These are phyloP conservation scores for Lacerta bilineata DNA, from an alignment of 2,797 vertebrate species.

Conservation along the genomic window DNA sequence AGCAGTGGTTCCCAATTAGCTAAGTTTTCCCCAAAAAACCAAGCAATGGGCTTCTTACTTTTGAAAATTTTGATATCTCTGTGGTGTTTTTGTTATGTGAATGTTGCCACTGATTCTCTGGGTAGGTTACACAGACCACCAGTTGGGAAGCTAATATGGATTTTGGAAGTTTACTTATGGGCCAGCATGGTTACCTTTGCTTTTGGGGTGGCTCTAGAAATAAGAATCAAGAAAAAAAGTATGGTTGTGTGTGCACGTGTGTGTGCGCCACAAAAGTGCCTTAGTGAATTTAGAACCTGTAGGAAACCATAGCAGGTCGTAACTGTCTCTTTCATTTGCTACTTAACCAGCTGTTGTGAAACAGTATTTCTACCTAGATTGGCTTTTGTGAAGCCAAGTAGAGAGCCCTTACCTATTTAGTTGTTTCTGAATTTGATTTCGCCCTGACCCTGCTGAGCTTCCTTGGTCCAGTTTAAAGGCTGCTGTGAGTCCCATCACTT, in stretches of 20 bases:
- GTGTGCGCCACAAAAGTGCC: neutral
- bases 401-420: neutral
- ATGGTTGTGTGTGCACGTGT: too few species aligned
- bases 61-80: too few species aligned
- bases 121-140: too few species aligned
- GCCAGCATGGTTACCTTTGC: too few species aligned
- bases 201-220: too few species aligned
- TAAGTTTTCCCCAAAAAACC: too few species aligned
- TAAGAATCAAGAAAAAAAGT: too few species aligned
- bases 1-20: too few species aligned
- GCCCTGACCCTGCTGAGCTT: neutral
- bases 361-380: neutral
- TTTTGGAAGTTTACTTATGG: too few species aligned
- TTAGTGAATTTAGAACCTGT: neutral
- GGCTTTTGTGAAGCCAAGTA: neutral
- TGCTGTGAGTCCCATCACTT: neutral
- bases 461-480: slow-evolving; percentile 13
- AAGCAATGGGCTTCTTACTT: too few species aligned
- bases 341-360: neutral
- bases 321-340: neutral
- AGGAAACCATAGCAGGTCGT: neutral
- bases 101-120: neutral
- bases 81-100: too few species aligned
- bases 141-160: too few species aligned
- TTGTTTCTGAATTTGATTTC: slow-evolving; percentile 22